These are phyloP conservation scores for Buphagus erythrorhynchus DNA, from an alignment of 2,797 vertebrate species.

Conservation along the genomic window DNA sequence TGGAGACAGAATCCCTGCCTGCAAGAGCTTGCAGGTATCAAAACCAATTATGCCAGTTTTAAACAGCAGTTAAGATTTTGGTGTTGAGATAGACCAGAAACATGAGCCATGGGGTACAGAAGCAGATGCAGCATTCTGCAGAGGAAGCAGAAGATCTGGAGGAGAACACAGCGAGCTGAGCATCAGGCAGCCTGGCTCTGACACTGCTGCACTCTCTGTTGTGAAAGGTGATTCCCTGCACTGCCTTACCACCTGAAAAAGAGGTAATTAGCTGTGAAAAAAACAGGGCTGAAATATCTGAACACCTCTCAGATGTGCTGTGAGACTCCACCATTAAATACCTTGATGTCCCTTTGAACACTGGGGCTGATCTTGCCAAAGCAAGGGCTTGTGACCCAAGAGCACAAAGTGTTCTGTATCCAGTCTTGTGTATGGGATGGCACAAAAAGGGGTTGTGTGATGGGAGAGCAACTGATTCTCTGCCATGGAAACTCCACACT, in stretches of 20 bases:
- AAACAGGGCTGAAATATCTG: rapidly evolving
- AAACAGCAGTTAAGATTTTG: background rate
- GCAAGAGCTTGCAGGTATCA: background rate
- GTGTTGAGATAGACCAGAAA: background rate
- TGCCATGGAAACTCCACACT: background rate
- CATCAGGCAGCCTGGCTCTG: background rate
- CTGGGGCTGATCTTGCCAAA: background rate
- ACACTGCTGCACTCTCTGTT: background rate
- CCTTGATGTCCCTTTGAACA: background rate
- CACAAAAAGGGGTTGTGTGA: background rate
- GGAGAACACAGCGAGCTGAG: background rate
- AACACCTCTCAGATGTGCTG: background rate
- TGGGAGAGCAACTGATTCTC: background rate
- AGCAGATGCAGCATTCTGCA: background rate
- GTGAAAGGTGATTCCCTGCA: background rate
- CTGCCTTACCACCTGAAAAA: background rate
- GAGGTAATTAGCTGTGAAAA: background rate
- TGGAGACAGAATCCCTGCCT: background rate
- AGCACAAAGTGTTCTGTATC: background rate
- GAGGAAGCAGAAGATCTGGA: background rate
- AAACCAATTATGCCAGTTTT: background rate
- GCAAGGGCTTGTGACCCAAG: background rate
- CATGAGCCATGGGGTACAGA: background rate
- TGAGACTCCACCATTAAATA: background rate
- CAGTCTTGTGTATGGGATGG: background rate